Conservation (phyloP, 2,797 vertebrate genomes). For the Staurois parvus region DNA sequence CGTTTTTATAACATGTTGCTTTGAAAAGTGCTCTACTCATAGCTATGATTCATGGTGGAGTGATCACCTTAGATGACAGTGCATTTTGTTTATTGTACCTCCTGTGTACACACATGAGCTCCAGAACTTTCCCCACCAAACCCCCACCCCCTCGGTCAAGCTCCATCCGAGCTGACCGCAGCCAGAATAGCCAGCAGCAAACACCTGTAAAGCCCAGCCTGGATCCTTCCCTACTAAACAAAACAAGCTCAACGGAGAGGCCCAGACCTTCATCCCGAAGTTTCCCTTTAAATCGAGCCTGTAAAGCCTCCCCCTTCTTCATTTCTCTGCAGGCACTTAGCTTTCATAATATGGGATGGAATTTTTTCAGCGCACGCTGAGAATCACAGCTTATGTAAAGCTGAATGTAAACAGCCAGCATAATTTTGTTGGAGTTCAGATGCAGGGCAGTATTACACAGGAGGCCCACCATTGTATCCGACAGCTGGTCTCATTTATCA, state of each 20-base stretch:
- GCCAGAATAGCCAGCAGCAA: slow-evolving; percentile 3
- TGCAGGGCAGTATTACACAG: not conserved
- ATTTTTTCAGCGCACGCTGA: slow-evolving; percentile 1
- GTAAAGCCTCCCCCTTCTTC: not conserved
- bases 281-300: not conserved
- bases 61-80: not conserved
- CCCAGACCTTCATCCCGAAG: slow-evolving; percentile 3
- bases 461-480: no score
- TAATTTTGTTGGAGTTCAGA: slow-evolving; percentile 1
- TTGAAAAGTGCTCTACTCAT: no score
- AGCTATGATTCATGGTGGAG: not conserved
- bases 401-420: not conserved
- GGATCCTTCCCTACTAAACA: slow-evolving; percentile 28
- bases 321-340: slow-evolving; percentile 21
- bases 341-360: slow-evolving; percentile 37
- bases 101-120: not conserved
- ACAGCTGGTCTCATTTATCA: no score
- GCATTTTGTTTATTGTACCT: not conserved
- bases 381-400: slow-evolving; percentile 9
- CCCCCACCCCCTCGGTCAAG: not conserved
- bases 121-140: slow-evolving; percentile 11
- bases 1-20: no score
- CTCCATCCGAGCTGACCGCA: not conserved
- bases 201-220: slow-evolving; percentile 27
- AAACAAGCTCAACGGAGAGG: slow-evolving; percentile 4